Conservation (phyloP, 2,888 invertebrate species). For the Pyrrhosoma nymphula region DNA sequence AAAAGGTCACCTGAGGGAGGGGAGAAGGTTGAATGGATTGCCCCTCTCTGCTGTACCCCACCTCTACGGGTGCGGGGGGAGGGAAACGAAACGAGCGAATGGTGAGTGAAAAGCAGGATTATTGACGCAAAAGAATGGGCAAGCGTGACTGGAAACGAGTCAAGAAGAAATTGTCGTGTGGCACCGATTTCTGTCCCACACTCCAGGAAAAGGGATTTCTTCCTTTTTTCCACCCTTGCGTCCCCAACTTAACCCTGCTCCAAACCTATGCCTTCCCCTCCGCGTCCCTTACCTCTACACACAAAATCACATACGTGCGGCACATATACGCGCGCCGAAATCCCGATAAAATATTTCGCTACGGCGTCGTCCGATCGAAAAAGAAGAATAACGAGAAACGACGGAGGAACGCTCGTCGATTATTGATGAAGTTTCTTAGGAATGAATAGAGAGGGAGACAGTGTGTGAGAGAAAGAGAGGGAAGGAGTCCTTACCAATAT, state of each 20-base stretch:
- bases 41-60: neutral
- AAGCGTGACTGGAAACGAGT: slow-evolving; percentile 62
- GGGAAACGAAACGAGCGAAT: neutral
- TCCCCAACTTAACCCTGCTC: neutral
- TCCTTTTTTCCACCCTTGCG: neutral
- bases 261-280: neutral
- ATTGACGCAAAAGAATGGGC: slow-evolving; percentile 64
- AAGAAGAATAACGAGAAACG: neutral
- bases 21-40: slow-evolving; percentile 61
- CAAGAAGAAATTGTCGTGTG: slow-evolving; percentile 66
- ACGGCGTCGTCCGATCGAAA: neutral
- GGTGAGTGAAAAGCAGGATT: slow-evolving; percentile 52
- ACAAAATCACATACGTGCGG: no score
- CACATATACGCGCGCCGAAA: neutral
- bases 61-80: no score
- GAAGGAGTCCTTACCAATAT: neutral
- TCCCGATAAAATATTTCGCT: slow-evolving; percentile 12
- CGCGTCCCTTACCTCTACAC: neutral
- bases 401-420: neutral
- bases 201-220: slow-evolving; percentile 16
- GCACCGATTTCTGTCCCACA: slow-evolving; percentile 24
- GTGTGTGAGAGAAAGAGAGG: neutral
- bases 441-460: neutral
- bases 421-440: slow-evolving; percentile 11
- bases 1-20: slow-evolving; percentile 57